Percentiles rank a stretch among this genome's conserved stretches.
These are phyloP conservation scores for Eutrigla gurnardus DNA, from an alignment of 2,797 vertebrate species.

Conservation along the genomic window DNA sequence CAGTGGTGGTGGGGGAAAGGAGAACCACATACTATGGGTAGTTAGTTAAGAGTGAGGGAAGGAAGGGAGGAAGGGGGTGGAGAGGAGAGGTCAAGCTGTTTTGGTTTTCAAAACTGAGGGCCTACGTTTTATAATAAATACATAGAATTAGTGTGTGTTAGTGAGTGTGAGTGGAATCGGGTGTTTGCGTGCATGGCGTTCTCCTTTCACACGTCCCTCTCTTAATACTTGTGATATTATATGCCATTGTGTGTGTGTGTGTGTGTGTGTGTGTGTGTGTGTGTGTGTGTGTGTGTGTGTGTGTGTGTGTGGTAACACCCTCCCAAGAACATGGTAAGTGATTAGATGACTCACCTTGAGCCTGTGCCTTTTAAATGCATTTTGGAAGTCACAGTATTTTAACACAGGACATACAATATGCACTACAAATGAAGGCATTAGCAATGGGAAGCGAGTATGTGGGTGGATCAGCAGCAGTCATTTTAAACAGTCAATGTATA, in stretches of 20 bases:
- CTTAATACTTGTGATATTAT: slow-evolving; percentile 36
- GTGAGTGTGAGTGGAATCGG: slow-evolving; percentile 10
- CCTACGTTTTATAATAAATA: slow-evolving; percentile 48
- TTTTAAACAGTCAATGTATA: slow-evolving; percentile 49
- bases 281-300: slow-evolving; percentile 22
- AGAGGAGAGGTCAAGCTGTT: slow-evolving; percentile 61
- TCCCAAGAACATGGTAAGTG: slow-evolving; percentile 65
- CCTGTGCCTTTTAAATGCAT: slow-evolving; percentile 67
- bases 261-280: slow-evolving; percentile 17
- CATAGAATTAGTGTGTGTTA: slow-evolving; percentile 37
- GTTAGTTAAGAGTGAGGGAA: slow-evolving; percentile 51
- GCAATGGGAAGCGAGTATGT: slow-evolving; percentile 35
- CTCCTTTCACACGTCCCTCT: slow-evolving; percentile 5
- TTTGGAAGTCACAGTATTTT: slow-evolving; percentile 75
- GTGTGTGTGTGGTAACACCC: slow-evolving; percentile 31
- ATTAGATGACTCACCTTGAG: slow-evolving; percentile 76
- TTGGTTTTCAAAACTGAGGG: slow-evolving; percentile 58
- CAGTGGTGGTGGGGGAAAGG: slow-evolving; percentile 1
- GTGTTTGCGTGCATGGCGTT: slow-evolving; percentile 1
- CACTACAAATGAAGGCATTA: slow-evolving; percentile 59
- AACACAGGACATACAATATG: slow-evolving; percentile 55
- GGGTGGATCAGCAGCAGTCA: slow-evolving; percentile 42
- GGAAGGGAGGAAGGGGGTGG: slow-evolving; percentile 24
- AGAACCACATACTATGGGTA: slow-evolving; percentile 36
- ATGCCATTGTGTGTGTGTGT: slow-evolving; percentile 26